phyloP scores from a whole-genome alignment of 2,113 vertebrate genomes.

The Crotophaga sulcirostris region DNA sequence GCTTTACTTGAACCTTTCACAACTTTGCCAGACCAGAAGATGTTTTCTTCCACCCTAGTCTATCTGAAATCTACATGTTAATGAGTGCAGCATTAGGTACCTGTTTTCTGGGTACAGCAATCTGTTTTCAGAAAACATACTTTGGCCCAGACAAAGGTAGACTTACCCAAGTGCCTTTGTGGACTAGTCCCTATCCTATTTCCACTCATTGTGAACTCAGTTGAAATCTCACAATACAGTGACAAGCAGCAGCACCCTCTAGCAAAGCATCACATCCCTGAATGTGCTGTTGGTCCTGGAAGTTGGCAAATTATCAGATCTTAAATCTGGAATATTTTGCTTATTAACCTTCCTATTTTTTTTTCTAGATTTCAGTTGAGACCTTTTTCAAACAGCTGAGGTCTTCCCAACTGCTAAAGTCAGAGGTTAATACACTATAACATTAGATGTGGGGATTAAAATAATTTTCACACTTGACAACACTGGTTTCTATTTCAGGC shows the following conservation, averaged over 20 bases:
- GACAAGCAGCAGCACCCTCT: not conserved
- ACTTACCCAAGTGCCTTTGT: not conserved
- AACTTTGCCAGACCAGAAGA: not conserved
- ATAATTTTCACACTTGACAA: not conserved
- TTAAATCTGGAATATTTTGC: not conserved
- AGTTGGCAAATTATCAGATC: not conserved
- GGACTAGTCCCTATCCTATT: not conserved
- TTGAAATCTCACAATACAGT: accelerated
- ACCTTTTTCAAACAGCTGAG: not conserved
- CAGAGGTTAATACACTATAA: not conserved
- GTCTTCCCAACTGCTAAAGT: not conserved
- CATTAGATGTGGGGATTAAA: not conserved
- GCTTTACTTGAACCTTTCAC: not conserved
- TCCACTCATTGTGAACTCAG: not conserved
- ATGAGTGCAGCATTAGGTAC: not conserved
- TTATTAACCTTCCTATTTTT: not conserved
- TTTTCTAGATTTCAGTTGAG: not conserved
- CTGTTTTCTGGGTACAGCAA: not conserved
- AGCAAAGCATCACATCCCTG: not conserved
- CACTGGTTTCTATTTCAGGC: not conserved
- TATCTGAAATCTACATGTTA: not conserved
- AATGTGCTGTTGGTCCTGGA: not conserved
- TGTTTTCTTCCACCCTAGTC: not conserved
- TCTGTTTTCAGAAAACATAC: not conserved
- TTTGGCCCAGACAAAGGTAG: not conserved